These are phyloP conservation scores for Physella acuta DNA, from an alignment of 1,140 invertebrate genomes.

Conservation along the genomic window DNA sequence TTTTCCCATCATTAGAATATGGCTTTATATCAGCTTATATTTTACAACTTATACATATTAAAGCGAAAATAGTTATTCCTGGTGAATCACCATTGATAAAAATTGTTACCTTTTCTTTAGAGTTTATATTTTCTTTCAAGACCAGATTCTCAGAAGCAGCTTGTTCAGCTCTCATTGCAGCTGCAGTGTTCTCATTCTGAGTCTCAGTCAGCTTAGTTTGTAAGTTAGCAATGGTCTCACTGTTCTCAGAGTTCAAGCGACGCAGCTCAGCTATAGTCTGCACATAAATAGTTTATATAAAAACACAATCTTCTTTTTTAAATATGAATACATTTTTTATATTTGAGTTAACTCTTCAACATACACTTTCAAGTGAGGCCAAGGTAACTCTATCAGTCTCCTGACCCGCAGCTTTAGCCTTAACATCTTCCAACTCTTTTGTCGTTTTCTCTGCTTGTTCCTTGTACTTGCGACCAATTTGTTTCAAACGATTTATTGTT, in stretches of 20 bases:
- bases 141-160: not conserved
- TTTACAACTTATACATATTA: no score
- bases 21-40: no score
- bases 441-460: slow-evolving; percentile 74
- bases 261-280: slow-evolving; percentile 27
- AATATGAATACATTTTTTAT: not conserved
- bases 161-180: slow-evolving; percentile 19
- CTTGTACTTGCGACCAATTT: slow-evolving; percentile 91
- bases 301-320: not conserved
- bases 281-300: not conserved
- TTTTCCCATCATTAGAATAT: no score
- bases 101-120: slow-evolving; percentile 15
- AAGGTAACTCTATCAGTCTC: slow-evolving; percentile 18
- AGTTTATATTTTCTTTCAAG: slow-evolving; percentile 2
- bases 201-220: slow-evolving; percentile 12
- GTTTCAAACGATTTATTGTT: slow-evolving; percentile 67
- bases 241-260: slow-evolving; percentile 19
- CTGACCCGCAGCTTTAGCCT: slow-evolving; percentile 29
- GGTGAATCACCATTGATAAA: no score
- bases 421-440: slow-evolving; percentile 45
- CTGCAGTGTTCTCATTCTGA: slow-evolving; percentile 12
- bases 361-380: slow-evolving; percentile 13
- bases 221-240: slow-evolving; percentile 1
- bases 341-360: not conserved
- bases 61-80: no score